A percentile compares a stretch with the other conserved stretches of the same genome.
phyloP scores from a whole-genome alignment of 2,797 vertebrate species.

The Etheostoma perlongum region DNA sequence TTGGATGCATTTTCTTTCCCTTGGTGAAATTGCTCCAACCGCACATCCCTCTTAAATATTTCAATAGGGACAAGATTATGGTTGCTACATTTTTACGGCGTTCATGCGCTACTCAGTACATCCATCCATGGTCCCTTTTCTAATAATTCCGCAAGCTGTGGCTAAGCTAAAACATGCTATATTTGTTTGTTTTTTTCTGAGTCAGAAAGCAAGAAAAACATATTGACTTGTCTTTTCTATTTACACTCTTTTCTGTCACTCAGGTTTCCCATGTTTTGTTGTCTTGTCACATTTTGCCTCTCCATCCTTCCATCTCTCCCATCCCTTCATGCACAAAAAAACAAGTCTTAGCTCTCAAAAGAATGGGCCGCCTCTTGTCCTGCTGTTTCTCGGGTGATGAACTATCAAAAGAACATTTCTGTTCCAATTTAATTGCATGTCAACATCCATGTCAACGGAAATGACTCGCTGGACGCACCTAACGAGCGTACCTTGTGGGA shows the following conservation, averaged over 20 bases:
- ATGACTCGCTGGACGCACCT: too few relatives aligned
- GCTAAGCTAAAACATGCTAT: constrained; percentile 39
- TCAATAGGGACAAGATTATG: constrained; percentile 55
- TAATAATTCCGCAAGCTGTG: constrained; percentile 44
- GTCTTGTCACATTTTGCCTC: constrained; percentile 58
- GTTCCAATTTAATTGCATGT: constrained; percentile 77
- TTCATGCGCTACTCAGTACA: constrained; percentile 31
- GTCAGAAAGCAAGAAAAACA: constrained; percentile 44
- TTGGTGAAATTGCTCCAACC: constrained; percentile 47
- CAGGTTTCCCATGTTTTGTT: constrained; percentile 47
- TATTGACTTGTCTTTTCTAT: constrained; percentile 59
- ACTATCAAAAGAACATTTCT: constrained; percentile 80
- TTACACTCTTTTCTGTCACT: constrained; percentile 43
- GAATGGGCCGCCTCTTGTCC: constrained; percentile 31
- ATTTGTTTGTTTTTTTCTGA: constrained; percentile 15
- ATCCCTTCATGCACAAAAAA: constrained; percentile 33
- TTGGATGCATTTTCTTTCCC: constrained; percentile 56
- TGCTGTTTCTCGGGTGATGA: constrained; percentile 59
- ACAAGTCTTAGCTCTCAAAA: constrained; percentile 44
- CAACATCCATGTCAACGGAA: constrained; percentile 45
- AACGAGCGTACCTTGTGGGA: too few relatives aligned
- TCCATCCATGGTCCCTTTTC: constrained; percentile 25
- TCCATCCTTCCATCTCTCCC: constrained; percentile 45
- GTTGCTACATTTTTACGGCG: constrained; percentile 40
- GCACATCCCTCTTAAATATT: constrained; percentile 62